A percentile compares a stretch with the other conserved stretches of the same genome.
Conservation (phyloP, 2,888 invertebrate genomes). For the Drosophila pseudotakahashii region DNA sequence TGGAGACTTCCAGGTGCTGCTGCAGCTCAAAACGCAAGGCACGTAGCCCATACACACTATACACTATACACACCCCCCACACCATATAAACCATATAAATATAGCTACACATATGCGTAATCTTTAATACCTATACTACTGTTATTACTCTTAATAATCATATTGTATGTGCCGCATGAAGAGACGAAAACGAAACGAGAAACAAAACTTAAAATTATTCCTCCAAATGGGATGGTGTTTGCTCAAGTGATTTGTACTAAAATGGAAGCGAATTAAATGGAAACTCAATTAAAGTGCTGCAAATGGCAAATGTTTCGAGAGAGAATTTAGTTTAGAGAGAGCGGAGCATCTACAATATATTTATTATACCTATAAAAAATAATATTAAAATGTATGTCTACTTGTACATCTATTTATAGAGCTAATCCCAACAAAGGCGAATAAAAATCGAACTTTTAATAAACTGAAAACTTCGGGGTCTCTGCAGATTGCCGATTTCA, state of each 20-base stretch:
- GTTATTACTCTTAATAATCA: slow-evolving; percentile 49
- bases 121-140: slow-evolving; percentile 46
- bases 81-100: slow-evolving; percentile 23
- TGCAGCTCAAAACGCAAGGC: slow-evolving; percentile 50
- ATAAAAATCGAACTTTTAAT: slow-evolving; percentile 72
- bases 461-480: slow-evolving; percentile 26
- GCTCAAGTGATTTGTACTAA: slow-evolving; percentile 55
- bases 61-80: slow-evolving; percentile 16
- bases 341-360: slow-evolving; percentile 57
- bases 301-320: slow-evolving; percentile 22
- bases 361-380: slow-evolving; percentile 51
- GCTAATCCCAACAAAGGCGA: slow-evolving; percentile 63
- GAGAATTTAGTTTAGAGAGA: slow-evolving; percentile 13
- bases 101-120: slow-evolving; percentile 39
- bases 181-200: slow-evolving; percentile 9
- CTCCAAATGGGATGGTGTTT: slow-evolving; percentile 43
- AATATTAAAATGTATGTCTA: slow-evolving; percentile 51
- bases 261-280: slow-evolving; percentile 40
- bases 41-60: slow-evolving; percentile 48
- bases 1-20: slow-evolving; percentile 65
- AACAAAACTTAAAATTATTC: slow-evolving; percentile 24
- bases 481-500: slow-evolving; percentile 47
- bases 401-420: slow-evolving; percentile 65
- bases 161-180: slow-evolving; percentile 42
- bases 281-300: slow-evolving; percentile 32